These are phyloP conservation scores for Gibbula magus DNA, from an alignment of 2,888 invertebrate species.

Conservation along the genomic window DNA sequence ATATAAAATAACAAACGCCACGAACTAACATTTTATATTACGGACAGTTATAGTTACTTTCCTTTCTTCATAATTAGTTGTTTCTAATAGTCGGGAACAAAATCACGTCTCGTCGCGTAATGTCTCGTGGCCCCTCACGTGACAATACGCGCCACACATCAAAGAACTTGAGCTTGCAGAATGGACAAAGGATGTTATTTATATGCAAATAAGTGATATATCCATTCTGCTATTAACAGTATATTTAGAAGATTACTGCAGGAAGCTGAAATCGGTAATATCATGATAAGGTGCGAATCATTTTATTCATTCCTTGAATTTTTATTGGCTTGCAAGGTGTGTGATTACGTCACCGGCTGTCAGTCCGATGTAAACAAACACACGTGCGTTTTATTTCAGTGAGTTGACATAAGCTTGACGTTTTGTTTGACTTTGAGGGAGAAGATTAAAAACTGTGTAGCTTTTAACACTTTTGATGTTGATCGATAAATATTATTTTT, in stretches of 20 bases:
- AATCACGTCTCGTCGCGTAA: not conserved
- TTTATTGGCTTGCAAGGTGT: not conserved
- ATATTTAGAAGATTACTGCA: not conserved
- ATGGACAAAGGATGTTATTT: not conserved
- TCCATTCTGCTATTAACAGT: not conserved
- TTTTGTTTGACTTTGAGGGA: too few relatives aligned
- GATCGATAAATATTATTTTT: too few relatives aligned
- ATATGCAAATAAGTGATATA: not conserved
- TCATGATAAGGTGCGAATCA: too few relatives aligned
- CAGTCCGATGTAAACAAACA: not conserved
- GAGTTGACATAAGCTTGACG: too few relatives aligned
- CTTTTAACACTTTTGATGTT: too few relatives aligned
- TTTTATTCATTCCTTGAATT: too few relatives aligned
- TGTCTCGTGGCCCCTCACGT: constrained; percentile 1
- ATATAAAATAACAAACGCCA: too few relatives aligned
- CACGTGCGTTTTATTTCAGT: not conserved
- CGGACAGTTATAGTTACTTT: too few relatives aligned
- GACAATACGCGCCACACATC: constrained; percentile 13
- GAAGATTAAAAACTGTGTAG: too few relatives aligned
- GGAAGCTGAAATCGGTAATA: not conserved
- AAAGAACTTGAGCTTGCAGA: not conserved
- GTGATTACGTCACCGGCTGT: not conserved
- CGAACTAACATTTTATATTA: too few relatives aligned
- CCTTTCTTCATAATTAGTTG: too few relatives aligned
- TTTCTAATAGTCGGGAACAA: not conserved